Evolutionary conservation across 2,113 vertebrate species (phyloP).

Genomic region (Neogobius melanostomus): DNA sequence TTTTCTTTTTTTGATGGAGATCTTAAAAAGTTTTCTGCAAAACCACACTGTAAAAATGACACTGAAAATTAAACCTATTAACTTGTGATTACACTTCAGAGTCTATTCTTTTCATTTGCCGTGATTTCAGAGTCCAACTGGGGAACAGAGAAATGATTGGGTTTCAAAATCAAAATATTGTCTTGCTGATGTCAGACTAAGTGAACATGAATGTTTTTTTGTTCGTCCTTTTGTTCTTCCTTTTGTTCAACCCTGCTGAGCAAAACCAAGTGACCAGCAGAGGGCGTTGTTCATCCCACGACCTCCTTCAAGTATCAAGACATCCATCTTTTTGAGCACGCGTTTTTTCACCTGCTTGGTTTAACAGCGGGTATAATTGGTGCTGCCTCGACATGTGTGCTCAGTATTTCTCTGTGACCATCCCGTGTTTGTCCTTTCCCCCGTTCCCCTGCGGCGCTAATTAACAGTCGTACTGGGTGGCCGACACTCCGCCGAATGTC

Average conservation of each 20-base stretch:
- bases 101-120: not conserved
- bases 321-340: not conserved
- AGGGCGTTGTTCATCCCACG: constrained; percentile 43
- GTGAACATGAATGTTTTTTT: not conserved
- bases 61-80: constrained; percentile 52
- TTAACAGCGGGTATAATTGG: constrained; percentile 4
- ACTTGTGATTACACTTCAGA: constrained; percentile 43
- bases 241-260: not conserved
- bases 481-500: constrained; percentile 17
- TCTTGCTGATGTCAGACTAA: not conserved
- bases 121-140: not conserved
- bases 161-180: no score
- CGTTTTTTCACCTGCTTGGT: not conserved
- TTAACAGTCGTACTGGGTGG: constrained; percentile 8
- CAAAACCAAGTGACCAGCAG: constrained; percentile 27
- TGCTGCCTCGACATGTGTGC: not conserved
- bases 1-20: constrained; percentile 47
- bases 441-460: not conserved
- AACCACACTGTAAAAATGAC: constrained; percentile 57
- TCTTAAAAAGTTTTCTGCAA: constrained; percentile 48
- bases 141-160: no score
- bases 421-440: not conserved
- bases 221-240: not conserved
- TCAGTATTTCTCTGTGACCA: not conserved
- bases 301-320: not conserved